Evolutionary conservation across 2,888 invertebrate species (phyloP).

Genomic region (Oscheius myriophilus): DNA sequence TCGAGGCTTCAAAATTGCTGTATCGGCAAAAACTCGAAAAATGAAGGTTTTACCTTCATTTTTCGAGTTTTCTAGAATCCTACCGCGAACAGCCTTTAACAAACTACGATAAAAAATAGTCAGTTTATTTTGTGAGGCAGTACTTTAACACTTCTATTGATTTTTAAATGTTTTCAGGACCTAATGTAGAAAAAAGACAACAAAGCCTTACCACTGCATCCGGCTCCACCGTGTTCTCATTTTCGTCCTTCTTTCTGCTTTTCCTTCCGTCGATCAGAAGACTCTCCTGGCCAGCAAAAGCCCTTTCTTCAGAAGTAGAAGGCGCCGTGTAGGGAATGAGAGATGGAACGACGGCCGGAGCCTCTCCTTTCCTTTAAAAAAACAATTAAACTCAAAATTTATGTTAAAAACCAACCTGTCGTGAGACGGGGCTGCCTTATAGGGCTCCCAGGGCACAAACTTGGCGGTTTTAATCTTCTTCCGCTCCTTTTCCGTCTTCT

Average conservation of each 20-base stretch:
- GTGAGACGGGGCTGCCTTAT: slow-evolving; percentile 47
- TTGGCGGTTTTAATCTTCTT: slow-evolving; percentile 41
- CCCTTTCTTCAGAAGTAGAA: not conserved
- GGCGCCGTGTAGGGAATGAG: slow-evolving; percentile 20
- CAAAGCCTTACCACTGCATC: not conserved
- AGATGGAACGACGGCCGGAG: slow-evolving; percentile 23
- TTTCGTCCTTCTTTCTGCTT: slow-evolving; percentile 7
- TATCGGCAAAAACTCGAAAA: too few relatives aligned
- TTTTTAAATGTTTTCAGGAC: not conserved
- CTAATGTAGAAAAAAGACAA: not conserved
- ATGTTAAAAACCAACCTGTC: slow-evolving; percentile 26
- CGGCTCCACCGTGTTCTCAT: slow-evolving; percentile 8
- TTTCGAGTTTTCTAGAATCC: too few relatives aligned
- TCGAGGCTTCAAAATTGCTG: too few relatives aligned
- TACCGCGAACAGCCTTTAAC: too few relatives aligned
- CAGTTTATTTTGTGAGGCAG: too few relatives aligned
- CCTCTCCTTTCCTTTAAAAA: slow-evolving; percentile 19
- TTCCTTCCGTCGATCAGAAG: slow-evolving; percentile 20
- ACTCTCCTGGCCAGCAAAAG: not conserved
- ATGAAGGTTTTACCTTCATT: too few relatives aligned
- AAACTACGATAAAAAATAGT: too few relatives aligned
- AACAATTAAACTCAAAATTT: not conserved
- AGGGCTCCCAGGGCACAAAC: slow-evolving; percentile 63
- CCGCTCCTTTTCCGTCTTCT: slow-evolving; percentile 4
- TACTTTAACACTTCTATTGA: not conserved